Conservation (phyloP, 2,888 invertebrate genomes). For the Neoscelio sp. region DNA sequence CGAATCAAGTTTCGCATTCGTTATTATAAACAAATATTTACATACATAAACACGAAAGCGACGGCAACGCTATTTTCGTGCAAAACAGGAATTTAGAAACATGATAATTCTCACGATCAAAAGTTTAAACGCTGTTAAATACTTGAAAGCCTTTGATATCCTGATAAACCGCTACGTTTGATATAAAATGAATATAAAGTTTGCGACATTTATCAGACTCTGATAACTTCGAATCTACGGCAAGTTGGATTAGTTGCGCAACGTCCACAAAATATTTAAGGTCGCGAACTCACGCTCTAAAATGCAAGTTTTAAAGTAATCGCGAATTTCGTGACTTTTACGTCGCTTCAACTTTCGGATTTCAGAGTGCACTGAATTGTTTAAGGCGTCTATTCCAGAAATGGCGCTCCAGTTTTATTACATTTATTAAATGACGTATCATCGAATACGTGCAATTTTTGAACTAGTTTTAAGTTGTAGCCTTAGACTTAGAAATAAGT, state of each 20-base stretch:
- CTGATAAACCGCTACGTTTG: conserved; percentile 9
- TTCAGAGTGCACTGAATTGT: conserved; percentile 5
- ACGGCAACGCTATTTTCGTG: no score
- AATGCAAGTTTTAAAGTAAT: conserved; percentile 31
- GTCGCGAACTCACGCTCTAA: conserved; percentile 16
- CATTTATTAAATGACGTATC: no score
- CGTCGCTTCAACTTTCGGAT: conserved; percentile 12
- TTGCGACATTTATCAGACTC: conserved; percentile 14
- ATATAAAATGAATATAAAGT: conserved; percentile 25
- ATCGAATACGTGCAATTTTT: no score
- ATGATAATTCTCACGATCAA: not conserved
- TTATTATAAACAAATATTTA: no score
- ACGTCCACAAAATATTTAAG: conserved; percentile 34
- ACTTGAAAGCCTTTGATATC: not conserved
- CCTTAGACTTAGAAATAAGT: no score
- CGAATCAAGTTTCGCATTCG: not conserved
- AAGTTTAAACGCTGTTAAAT: conserved; percentile 19
- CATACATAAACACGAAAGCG: no score
- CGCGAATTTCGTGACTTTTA: conserved; percentile 19
- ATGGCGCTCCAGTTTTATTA: no score
- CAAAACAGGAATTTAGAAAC: conserved; percentile 2
- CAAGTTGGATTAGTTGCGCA: conserved; percentile 27
- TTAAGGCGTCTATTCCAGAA: not conserved
- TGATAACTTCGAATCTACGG: conserved; percentile 20
- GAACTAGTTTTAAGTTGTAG: no score